These are phyloP conservation scores for Metallyticus violacea DNA, from an alignment of 2,888 invertebrate species.

Conservation along the genomic window DNA sequence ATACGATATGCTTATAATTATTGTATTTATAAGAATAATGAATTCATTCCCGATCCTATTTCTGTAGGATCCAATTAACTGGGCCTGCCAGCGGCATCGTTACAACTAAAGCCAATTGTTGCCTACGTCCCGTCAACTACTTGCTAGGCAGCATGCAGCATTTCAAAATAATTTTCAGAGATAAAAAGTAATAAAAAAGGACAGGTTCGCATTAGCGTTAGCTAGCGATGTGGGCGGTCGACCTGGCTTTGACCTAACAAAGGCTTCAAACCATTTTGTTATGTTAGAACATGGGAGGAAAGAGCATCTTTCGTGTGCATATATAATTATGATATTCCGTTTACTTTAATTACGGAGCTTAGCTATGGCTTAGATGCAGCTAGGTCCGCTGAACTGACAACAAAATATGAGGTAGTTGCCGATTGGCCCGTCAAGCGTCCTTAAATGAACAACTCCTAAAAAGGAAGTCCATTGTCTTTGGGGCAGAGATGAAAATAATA, in stretches of 20 bases:
- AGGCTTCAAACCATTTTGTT: neutral
- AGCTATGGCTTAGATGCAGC: neutral
- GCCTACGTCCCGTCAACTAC: too few species aligned
- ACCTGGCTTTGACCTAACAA: neutral
- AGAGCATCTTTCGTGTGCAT: neutral
- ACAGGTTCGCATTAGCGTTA: too few species aligned
- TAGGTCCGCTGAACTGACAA: neutral
- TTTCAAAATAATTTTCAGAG: too few species aligned
- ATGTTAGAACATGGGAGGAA: neutral
- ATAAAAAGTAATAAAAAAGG: too few species aligned
- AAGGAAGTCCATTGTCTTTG: neutral
- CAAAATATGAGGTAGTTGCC: neutral
- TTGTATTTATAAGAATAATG: too few species aligned
- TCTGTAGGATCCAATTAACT: too few species aligned
- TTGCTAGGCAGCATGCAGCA: too few species aligned
- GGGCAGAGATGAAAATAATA: neutral
- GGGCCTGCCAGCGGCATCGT: too few species aligned
- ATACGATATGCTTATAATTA: too few species aligned
- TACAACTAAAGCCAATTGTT: too few species aligned
- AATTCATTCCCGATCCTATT: too few species aligned
- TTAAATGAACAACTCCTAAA: neutral
- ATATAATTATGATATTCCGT: neutral
- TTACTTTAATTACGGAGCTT: neutral
- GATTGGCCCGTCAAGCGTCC: neutral
- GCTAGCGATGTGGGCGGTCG: neutral